Evolutionary conservation across 2,113 vertebrate species (phyloP), one percentile per base, ranked within the genome.

Genomic region (Pseudorasbora parva): DNA sequence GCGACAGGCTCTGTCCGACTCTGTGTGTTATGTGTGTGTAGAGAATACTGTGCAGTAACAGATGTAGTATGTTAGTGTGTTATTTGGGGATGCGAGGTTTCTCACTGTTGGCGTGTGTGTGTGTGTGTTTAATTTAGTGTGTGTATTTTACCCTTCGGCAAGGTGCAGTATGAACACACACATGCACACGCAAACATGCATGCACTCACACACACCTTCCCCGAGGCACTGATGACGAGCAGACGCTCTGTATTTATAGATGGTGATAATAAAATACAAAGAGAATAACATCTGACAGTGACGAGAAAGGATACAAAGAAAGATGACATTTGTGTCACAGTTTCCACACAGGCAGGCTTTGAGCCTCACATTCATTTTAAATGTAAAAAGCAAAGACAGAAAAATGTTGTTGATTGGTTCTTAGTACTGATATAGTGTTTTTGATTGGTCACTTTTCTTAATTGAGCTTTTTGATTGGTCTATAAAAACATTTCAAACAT

Each of bases 261-360:
- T 37, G 47, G 19, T 69, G 47, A 54, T 69, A 81, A 81, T 69
- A 81, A 19, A 51, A 51, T 17, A 41, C 43, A 66, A 23, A 23
- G 45, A 68, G 62, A 69, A 79, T 49, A 54, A 64, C 41, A 47
- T n/a, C 56, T n/a, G 73, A 56, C 23, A 45, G 41, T n/a, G 78
- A 62, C 4, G 51, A 62, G 49, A 71, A 72, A 71, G 19, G 25
- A 19, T 43, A 81, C 64, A 81, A 27, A 54, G 62, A 81, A 41
- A 33, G 62, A 81, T 4, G 19, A 9, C 9, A 30, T 69, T 64
- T 68, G 84, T 82, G 51, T 71, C 33, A 79, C 11, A 82, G 45
- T 85, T 85, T 85, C 84, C 60, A 79, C 49, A 69, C 47, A 49
- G 37, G 5, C 37, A 73, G 17, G 23, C 54, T 25, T 8, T 2